Evolutionary conservation across 2,888 invertebrate genomes (phyloP).

Genomic region (Acholoe squamosa): DNA sequence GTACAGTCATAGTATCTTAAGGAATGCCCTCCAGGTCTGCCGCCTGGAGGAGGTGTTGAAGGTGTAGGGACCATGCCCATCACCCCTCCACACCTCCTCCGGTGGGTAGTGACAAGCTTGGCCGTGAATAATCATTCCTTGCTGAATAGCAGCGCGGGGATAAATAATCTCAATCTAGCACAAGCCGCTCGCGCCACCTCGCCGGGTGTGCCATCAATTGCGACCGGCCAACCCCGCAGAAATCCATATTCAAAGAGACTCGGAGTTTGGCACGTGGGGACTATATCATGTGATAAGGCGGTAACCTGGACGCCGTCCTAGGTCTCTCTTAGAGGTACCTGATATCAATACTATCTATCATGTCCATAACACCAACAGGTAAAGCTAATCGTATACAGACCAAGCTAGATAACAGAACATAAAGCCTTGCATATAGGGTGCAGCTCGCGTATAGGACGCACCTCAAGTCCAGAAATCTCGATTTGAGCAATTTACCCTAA

Average conservation of each 20-base stretch:
- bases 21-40: no score
- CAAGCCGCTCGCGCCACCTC: background rate
- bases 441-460: no score
- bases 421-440: no score
- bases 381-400: no score
- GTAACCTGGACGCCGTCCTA: background rate
- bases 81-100: background rate
- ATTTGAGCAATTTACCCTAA: no score
- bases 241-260: constrained; percentile 21
- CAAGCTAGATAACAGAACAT: no score
- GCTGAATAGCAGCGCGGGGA: constrained; percentile 20
- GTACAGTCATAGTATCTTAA: no score
- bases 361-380: no score
- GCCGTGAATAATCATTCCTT: constrained; percentile 48
- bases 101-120: background rate
- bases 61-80: background rate
- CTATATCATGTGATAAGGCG: background rate
- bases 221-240: background rate
- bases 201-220: background rate
- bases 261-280: background rate
- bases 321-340: background rate
- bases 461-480: no score
- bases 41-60: no score
- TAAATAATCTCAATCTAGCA: constrained; percentile 50
- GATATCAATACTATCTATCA: no score